phyloP scores from a whole-genome alignment of 1,140 invertebrate species.

The Psix sp. region DNA sequence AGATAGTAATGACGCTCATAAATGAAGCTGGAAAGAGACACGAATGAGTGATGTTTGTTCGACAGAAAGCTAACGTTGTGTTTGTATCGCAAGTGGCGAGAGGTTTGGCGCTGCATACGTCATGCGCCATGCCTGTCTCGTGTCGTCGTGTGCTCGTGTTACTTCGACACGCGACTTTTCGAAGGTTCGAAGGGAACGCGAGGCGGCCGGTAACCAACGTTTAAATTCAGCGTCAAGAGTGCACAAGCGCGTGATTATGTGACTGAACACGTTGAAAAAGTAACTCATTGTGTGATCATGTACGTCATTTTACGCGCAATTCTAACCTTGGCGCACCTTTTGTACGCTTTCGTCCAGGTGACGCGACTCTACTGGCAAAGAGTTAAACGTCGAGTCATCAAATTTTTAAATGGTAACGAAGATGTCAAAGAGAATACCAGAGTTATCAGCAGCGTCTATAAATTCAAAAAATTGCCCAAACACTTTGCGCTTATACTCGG shows the following conservation, averaged over 20 bases:
- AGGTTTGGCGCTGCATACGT: slow-evolving; percentile 6
- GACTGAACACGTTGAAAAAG: slow-evolving; percentile 8
- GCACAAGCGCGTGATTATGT: slow-evolving; percentile 25
- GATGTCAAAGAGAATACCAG: slow-evolving; percentile 10
- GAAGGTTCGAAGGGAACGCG: slow-evolving; percentile 10
- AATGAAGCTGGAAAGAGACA: background rate
- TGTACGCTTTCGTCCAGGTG: slow-evolving; percentile 34
- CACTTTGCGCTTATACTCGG: slow-evolving; percentile 78
- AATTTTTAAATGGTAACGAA: slow-evolving; percentile 8
- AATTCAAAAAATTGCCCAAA: slow-evolving; percentile 68
- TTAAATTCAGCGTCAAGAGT: slow-evolving; percentile 7
- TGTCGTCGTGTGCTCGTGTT: slow-evolving; percentile 23
- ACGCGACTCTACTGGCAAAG: slow-evolving; percentile 12
- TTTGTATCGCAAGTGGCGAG: background rate
- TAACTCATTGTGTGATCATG: slow-evolving; percentile 42
- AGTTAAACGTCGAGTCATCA: slow-evolving; percentile 18
- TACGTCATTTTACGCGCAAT: slow-evolving; percentile 41
- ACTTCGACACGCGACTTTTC: slow-evolving; percentile 27
- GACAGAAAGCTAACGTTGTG: background rate
- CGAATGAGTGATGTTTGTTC: background rate
- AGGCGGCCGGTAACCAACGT: slow-evolving; percentile 7
- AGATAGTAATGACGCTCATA: background rate
- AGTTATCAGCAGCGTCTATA: slow-evolving; percentile 14
- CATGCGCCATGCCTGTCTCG: slow-evolving; percentile 6
- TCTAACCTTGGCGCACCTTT: slow-evolving; percentile 51